Conservation (phyloP, 2,797 vertebrate species). For the Brachyrhaphis roseni region DNA sequence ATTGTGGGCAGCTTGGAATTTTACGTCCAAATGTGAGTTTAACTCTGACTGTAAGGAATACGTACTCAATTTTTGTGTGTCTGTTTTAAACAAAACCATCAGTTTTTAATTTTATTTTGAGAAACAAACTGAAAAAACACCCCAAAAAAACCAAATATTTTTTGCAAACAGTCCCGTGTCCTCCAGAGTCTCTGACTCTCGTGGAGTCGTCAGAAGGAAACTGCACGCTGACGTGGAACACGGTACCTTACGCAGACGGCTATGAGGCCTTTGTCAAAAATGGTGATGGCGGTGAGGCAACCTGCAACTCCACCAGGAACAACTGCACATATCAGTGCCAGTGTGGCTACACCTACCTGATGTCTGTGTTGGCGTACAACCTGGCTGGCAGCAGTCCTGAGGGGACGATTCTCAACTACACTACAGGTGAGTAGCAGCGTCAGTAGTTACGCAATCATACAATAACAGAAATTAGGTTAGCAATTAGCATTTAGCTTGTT, state of each 20-base stretch:
- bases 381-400: conserved; percentile 85
- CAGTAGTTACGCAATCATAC: background rate
- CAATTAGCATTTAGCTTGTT: background rate
- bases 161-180: conserved; percentile 86
- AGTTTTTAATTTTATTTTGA: background rate
- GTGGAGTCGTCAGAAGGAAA: conserved; percentile 76
- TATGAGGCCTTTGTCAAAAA: conserved; percentile 87
- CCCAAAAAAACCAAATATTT: conserved; percentile 2
- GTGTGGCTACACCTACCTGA: conserved; percentile 91
- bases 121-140: background rate
- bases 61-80: background rate
- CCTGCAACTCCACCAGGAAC: conserved; percentile 85
- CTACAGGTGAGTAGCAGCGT: conserved; percentile 81
- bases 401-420: conserved; percentile 85
- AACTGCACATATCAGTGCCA: conserved; percentile 83
- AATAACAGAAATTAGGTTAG: background rate
- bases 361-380: conserved; percentile 89
- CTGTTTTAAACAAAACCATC: background rate
- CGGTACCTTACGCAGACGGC: conserved; percentile 74
- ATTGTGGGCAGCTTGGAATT: background rate
- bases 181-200: conserved; percentile 80
- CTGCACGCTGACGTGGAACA: conserved; percentile 86
- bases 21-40: background rate
- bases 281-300: conserved; percentile 82
- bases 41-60: background rate